phyloP scores from a whole-genome alignment of 2,797 vertebrate species.

The Peromyscus aztecus region DNA sequence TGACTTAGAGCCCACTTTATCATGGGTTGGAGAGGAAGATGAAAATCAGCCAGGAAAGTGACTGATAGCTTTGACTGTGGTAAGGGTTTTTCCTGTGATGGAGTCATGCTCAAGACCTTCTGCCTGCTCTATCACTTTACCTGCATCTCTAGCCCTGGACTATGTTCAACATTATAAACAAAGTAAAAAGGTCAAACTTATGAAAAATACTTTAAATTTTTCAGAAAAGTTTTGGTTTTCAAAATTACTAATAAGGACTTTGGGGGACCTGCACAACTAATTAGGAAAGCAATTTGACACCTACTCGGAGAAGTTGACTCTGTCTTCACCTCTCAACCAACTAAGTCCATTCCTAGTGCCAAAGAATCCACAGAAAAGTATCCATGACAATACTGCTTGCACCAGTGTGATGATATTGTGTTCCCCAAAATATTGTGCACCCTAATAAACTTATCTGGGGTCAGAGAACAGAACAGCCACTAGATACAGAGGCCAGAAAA shows the following conservation, averaged over 20 bases:
- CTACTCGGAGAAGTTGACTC: background rate
- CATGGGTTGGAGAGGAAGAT: background rate
- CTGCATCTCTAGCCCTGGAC: background rate
- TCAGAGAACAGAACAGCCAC: too few relatives aligned
- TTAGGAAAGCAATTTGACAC: constrained; percentile 2
- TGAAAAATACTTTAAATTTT: constrained; percentile 3
- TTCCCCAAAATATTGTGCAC: too few relatives aligned
- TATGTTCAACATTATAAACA: constrained; percentile 3
- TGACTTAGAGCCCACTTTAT: background rate
- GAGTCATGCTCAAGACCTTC: background rate
- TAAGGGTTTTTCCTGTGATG: background rate
- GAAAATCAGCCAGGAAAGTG: background rate
- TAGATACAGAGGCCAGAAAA: too few relatives aligned
- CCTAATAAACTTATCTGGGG: too few relatives aligned
- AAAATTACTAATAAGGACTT: background rate
- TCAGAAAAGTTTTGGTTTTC: background rate
- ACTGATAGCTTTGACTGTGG: background rate
- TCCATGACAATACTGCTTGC: background rate
- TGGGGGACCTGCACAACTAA: background rate
- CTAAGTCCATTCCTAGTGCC: background rate
- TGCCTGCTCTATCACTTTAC: background rate
- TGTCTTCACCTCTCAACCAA: background rate
- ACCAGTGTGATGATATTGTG: too few relatives aligned
- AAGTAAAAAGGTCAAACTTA: background rate
- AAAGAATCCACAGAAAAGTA: background rate